Percentiles rank a stretch among this genome's conserved stretches.
Evolutionary conservation across 1,140 invertebrate species (phyloP).

Genomic region (Drosophila sulfurigaster): DNA sequence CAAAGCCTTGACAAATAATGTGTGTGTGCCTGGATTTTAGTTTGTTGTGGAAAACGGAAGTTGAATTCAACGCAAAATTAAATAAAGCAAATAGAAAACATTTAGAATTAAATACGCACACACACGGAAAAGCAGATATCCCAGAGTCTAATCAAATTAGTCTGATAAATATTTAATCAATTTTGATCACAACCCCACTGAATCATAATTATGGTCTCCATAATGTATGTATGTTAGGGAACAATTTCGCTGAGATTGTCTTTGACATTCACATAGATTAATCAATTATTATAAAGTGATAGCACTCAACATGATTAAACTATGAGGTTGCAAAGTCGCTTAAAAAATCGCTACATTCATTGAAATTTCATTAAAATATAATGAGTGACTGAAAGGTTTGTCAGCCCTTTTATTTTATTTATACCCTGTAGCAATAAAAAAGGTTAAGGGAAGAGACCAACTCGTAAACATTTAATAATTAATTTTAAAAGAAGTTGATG

Average conservation of each 20-base stretch:
- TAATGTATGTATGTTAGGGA: conserved; percentile 4
- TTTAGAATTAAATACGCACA: conserved; percentile 25
- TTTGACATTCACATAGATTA: background rate
- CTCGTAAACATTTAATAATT: too few species aligned
- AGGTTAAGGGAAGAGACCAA: too few species aligned
- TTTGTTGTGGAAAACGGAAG: conserved; percentile 34
- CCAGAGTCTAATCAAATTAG: conserved; percentile 24
- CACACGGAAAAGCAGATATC: conserved; percentile 6
- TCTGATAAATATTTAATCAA: conserved; percentile 28
- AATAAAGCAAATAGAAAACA: conserved; percentile 42
- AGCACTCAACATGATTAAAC: background rate
- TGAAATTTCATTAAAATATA: conserved; percentile 67
- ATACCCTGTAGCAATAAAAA: conserved; percentile 3
- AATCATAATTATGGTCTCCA: conserved; percentile 9
- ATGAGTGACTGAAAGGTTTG: conserved; percentile 31
- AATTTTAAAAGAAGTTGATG: too few species aligned
- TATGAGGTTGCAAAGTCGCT: background rate
- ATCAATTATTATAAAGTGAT: conserved; percentile 12
- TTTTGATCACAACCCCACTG: conserved; percentile 7
- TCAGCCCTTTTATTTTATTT: conserved; percentile 10
- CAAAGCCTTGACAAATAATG: conserved; percentile 46
- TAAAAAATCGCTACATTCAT: conserved; percentile 32
- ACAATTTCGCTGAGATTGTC: background rate
- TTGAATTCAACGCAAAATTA: conserved; percentile 34
- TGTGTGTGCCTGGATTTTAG: conserved; percentile 26